A percentile compares a stretch with the other conserved stretches of the same genome.
Conservation (phyloP, 2,113 vertebrate species). For the Chascanopsetta lugubris region DNA sequence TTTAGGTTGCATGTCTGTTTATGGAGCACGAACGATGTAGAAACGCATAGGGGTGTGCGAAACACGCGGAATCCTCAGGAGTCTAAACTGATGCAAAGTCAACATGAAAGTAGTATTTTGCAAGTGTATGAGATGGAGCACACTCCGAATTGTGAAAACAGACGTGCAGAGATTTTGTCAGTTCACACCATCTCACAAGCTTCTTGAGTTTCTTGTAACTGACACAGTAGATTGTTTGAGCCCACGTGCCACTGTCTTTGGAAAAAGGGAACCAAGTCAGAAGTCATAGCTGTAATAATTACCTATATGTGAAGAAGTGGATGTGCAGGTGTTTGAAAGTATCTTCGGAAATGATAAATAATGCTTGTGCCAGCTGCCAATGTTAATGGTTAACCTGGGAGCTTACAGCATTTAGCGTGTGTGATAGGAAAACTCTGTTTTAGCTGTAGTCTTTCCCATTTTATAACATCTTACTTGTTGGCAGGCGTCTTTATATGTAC, state of each 20-base stretch:
- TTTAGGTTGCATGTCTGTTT: slow-evolving; percentile 6
- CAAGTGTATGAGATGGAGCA: slow-evolving; percentile 47
- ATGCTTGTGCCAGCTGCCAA: no score
- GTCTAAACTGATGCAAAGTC: slow-evolving; percentile 57
- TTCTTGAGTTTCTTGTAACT: slow-evolving; percentile 58
- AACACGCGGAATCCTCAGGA: slow-evolving; percentile 22
- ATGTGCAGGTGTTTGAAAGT: neutral
- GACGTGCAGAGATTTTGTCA: slow-evolving; percentile 44
- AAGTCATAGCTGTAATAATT: neutral
- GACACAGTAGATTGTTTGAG: slow-evolving; percentile 35
- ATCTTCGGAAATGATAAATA: neutral
- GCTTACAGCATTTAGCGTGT: no score
- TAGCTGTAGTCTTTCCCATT: no score
- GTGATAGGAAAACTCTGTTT: no score
- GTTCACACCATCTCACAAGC: slow-evolving; percentile 45
- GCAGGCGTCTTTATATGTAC: neutral
- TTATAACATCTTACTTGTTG: neutral
- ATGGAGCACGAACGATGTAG: neutral
- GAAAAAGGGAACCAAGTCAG: slow-evolving; percentile 17
- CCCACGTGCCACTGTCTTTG: slow-evolving; percentile 20
- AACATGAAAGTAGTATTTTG: slow-evolving; percentile 57
- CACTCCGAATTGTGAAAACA: slow-evolving; percentile 53
- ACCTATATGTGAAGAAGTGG: neutral
- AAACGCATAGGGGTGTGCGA: neutral
- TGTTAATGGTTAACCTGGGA: no score